A percentile compares a stretch with the other conserved stretches of the same genome.
Evolutionary conservation across 2,888 invertebrate genomes (phyloP).

Genomic region (Caenorhabditis sp.): DNA sequence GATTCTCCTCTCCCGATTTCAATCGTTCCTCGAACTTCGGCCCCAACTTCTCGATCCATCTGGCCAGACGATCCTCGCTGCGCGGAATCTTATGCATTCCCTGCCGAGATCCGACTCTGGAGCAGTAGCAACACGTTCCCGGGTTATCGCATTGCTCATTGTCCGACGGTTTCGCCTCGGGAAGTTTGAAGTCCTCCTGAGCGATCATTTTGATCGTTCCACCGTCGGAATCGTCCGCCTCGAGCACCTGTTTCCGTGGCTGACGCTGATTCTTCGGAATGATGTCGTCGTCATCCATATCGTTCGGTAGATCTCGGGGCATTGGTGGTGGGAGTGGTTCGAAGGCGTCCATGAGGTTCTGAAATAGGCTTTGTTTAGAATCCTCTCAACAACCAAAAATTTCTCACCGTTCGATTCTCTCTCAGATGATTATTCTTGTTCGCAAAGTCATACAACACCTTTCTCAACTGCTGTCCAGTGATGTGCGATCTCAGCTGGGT

Average conservation of each 20-base stretch:
- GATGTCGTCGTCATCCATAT: conserved; percentile 36
- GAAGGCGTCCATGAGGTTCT: background rate
- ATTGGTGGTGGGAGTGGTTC: background rate
- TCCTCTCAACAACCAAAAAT: too few relatives aligned
- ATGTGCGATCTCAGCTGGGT: background rate
- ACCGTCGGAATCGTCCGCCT: conserved; percentile 10
- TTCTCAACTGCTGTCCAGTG: background rate
- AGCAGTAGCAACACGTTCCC: conserved; percentile 39
- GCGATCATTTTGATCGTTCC: conserved; percentile 41
- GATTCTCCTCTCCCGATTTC: conserved; percentile 14
- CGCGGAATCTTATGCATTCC: conserved; percentile 44
- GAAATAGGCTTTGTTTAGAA: too few relatives aligned
- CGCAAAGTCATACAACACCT: conserved; percentile 20
- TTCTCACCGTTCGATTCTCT: background rate
- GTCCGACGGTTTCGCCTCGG: conserved; percentile 1
- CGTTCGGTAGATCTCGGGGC: background rate
- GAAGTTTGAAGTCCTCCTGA: conserved; percentile 40
- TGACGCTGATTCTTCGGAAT: conserved; percentile 32
- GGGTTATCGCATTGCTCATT: conserved; percentile 25
- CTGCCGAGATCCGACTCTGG: background rate
- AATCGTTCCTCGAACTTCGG: conserved; percentile 23
- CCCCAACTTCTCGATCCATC: conserved; percentile 47
- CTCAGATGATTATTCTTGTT: conserved; percentile 14
- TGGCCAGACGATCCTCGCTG: conserved; percentile 24
- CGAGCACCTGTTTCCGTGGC: conserved; percentile 55